Evolutionary conservation across 2,888 invertebrate species (phyloP), one percentile per base, ranked within the genome.

Genomic region (Ochlodes sylvanus): DNA sequence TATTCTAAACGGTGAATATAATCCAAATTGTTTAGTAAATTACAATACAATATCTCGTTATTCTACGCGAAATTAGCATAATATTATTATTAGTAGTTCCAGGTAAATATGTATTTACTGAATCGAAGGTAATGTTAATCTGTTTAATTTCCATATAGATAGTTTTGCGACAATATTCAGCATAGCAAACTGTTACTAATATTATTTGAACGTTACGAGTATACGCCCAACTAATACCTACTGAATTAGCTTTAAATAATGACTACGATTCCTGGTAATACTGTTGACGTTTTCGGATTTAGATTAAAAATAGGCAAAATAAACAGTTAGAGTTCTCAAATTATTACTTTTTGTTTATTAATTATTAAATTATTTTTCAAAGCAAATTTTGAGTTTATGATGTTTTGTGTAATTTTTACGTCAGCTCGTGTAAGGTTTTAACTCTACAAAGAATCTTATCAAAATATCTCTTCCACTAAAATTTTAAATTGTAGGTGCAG

Each of bases 61-160:
- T 15, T 12, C 42, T 44, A 52, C 27, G 41, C 19, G 32, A 44
- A 54, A 54, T 44, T 42, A 42, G 54, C 60, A 66, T 50, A 10
- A 42, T 60, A 50, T 57, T 50, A 58, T n/a, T 47, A 57, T n/a
- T n/a, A 57, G 47, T 52, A 17, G 50, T 58, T 57, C 27, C 12
- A 14, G 21, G 17, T 38, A 58, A 50, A 41, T 58, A 57, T 27
- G 41, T 64, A 47, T 47, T 64, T 42, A 38, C 34, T 57, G 41
- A 9, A 21, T 32, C 38, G n/a, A 15, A 32, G 47, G 47, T 64
- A 47, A 38, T 64, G 34, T 21, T 42, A 12, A 17, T 27, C 32
- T 34, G 32, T 32, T 61, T 38, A 41, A 63, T 63, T 55, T 63
- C 41, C 63, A 63, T 63, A 63, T 55, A 63, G 63, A 63, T 55